phyloP scores from a whole-genome alignment of 2,888 invertebrate genomes.

The Zaprionus lineosus region DNA sequence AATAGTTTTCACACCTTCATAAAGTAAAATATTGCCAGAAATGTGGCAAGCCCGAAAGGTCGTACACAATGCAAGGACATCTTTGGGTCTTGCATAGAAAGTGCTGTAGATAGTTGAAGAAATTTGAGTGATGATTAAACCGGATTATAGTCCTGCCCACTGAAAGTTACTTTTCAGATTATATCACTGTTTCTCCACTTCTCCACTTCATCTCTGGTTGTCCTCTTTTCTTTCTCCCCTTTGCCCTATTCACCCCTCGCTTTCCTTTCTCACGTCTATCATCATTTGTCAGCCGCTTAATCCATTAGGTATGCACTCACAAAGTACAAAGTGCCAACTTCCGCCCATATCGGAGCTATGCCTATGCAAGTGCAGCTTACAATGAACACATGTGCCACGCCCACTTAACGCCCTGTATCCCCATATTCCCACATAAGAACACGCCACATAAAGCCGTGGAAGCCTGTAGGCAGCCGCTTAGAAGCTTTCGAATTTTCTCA shows the following conservation, averaged over 20 bases:
- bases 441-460: conserved; percentile 16
- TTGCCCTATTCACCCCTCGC: background rate
- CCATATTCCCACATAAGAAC: conserved; percentile 12
- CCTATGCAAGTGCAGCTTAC: conserved; percentile 44
- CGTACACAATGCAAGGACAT: too few species aligned
- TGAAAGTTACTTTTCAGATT: too few species aligned
- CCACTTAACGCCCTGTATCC: conserved; percentile 15
- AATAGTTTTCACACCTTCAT: too few species aligned
- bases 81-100: too few species aligned
- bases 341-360: conserved; percentile 11
- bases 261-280: too few species aligned
- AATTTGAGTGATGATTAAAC: too few species aligned
- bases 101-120: too few species aligned
- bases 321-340: conserved; percentile 50
- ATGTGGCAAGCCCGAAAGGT: too few species aligned
- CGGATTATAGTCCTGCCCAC: too few species aligned
- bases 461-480: conserved; percentile 25
- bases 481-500: background rate
- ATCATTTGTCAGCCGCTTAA: conserved; percentile 53
- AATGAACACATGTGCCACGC: conserved; percentile 35
- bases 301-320: conserved; percentile 62
- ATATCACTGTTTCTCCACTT: too few species aligned
- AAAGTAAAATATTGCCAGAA: too few species aligned
- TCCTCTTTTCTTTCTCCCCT: background rate
- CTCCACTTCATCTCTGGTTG: background rate